Evolutionary conservation across 1,140 invertebrate species (phyloP), one percentile per base, ranked within the genome.

Genomic region (Zaprionus capensis): DNA sequence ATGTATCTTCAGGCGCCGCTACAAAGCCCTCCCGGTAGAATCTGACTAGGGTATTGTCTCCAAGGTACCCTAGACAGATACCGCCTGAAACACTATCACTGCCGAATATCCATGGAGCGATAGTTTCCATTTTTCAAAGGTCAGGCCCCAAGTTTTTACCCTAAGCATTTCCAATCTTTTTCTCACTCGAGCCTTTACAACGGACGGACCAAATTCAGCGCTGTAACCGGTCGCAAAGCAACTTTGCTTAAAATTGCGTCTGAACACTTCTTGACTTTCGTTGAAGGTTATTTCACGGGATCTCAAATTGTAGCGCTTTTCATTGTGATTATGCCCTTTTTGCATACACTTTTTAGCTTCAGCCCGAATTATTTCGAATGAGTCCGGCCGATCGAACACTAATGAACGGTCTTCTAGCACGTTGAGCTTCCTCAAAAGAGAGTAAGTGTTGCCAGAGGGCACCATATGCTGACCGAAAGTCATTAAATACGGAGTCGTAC

Each of bases 151-250:
- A 5, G 44, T 4, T 22, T 53, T 57, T 53, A 56, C 67, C 24
- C 1, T 44, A 44, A 14, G 15, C 12, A 44, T n/a, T 44, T 14
- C 15, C 38, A 15, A 44, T 15, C 1, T 44, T 44, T 44, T 44
- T n/a, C 38, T 14, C 4, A 44, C 38, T 44, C 72, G 46, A 14
- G 74, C 36, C 28, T 72, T 77, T 0, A 80, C 14, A 20, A 58
- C 76, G 68, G 31, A 76, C 64, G 36, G 55, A 57, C 5, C 11
- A 71, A 36, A 38, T 72, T 63, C n/a, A 65, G 28, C 4, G 67
- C 57, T 9, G 76, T 53, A 44, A 6, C 38, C 38, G 38, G 38
- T 15, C 5, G 12, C 0, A n/a, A 44, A 44, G 5, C 3, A 44
- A 15, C 38, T 44, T 44, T 44, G 38, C 15, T 44, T 44, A 44